Evolutionary conservation across 2,888 invertebrate genomes (phyloP), one percentile per base, ranked within the genome.

Genomic region (Leucophenga montana): DNA sequence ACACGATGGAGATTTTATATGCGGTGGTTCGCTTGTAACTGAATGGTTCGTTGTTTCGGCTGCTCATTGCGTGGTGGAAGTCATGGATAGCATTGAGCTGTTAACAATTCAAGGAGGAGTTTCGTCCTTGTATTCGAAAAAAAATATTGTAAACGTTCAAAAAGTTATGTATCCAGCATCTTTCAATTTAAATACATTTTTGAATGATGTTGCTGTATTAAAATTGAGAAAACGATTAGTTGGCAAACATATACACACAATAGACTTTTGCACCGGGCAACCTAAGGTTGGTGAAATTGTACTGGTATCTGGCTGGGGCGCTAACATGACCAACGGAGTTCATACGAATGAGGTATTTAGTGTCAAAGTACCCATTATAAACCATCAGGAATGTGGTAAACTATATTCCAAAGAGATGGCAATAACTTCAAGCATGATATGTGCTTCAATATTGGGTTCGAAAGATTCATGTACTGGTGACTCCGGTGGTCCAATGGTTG

Each of bases 301-400:
- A n/a, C 5, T 9, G 14, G 46, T 64, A 64, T 64, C 62, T n/a
- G 62, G 62, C 1, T 64, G 62, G 62, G 62, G 62, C 6, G 6
- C 50, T 1, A 50, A 18, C 13, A 8, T 11, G 8, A 4, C 50
- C 3, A 8, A 8, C 1, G 1, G n/a, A n/a, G 8, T 8, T 3
- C n/a, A 16, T 50, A 16, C 50, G 50, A 50, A 1, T n/a, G 18
- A 16, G 6, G 50, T 50, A 3, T 16, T 11, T 13, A 11, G 9
- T 16, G 50, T 50, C 50, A 16, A 18, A 18, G n/a, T 50, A 3
- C 50, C 50, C 6, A 18, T 50, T 5, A n/a, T 50, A 50, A 13
- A 50, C 50, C 6, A 16, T 11, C 1, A 16, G 14, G 16, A 50
- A 50, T 50, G 50, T 18, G 4, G 8, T 1, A 18, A 50, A 8